Evolutionary conservation across 1,140 invertebrate species (phyloP), one percentile per base, ranked within the genome.

Genomic region (Dendrolimus kikuchii): DNA sequence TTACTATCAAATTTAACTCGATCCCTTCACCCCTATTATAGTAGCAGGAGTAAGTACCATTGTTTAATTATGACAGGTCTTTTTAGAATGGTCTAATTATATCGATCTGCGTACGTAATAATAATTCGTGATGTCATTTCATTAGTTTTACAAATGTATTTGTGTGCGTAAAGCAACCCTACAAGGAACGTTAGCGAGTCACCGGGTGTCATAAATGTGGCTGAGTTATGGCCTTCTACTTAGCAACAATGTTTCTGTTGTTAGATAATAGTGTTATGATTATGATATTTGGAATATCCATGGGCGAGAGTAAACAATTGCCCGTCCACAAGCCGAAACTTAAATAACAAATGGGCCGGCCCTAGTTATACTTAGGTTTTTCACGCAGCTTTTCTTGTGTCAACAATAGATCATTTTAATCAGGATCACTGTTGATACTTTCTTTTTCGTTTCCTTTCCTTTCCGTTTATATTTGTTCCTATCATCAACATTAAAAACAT

Each of bases 61-160:
- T 62, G 66, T 65, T 65, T 72, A 62, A 71, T 71, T 60, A 54
- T 64, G 56, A 57, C 40, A 52, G 69, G 51, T 63, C 75, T 52
- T 55, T 48, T 54, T 64, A 68, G 49, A 57, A 50, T 77, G 72
- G 78, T 60, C 23, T 61, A 46, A 49, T 51, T 55, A 53, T 63
- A 81, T 75, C 66, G 77, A 76, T 74, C 74, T 61, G 51, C 55
- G 61, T 61, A 70, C 63, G 63, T 73, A 73, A 67, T 78, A 71
- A 79, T 73, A 75, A 76, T 72, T 64, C 51, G 60, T 77, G 71
- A 78, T 72, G 77, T 82, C 74, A 84, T 67, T 63, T 54, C 38
- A 55, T 64, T 58, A 54, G 53, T 48, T 61, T 65, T 54, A 57
- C 57, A 60, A 62, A 68, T 72, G 59, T 51, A 6, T 44, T 42